Evolutionary conservation across 2,797 vertebrate genomes (phyloP), one percentile per base, ranked within the genome.

Genomic region (Parauchenoglanis punctatus): DNA sequence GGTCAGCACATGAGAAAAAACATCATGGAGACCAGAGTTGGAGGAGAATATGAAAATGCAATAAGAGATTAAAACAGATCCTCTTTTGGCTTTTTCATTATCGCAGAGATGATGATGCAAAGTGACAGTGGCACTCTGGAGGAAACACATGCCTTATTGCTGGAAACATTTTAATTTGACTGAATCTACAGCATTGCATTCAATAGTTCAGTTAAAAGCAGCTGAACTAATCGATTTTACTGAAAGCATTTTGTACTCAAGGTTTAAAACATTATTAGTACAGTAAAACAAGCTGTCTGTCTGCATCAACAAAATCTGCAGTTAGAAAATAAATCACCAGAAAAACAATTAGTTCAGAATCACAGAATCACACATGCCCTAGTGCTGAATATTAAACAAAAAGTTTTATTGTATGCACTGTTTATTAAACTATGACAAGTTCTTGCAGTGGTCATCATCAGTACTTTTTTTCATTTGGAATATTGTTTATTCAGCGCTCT

Each of bases 1-100:
- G 92, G 94, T 93, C 92, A 92, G 91, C 91, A 89, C 90, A 89
- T 88, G 92, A 94, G 87, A 89, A 91, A 93, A 92, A 90, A 90
- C 54, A 91, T 93, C 92, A 91, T 88, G 68, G 68, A 87, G 89
- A 77, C 63, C 83, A 72, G 86, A 93, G 89, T 89, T 87, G 83
- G 81, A 88, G 86, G 90, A 90, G 58, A 83, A 20, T 56, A 46
- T 46, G 46, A 46, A 46, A 40, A 93, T 81, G 89, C 89, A 92
- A 88, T 86, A 89, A 90, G 83, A 83, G 81, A 91, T 81, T 90
- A 90, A 86, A 87, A 90, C 85, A 90, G 89, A 91, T 88, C 73
- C 75, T 88, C 91, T 88, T 84, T 52, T 15, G 83, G 85, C 54
- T 65, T 90, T 88, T 88, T 88, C 58, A 90, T 93, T 89, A 90